Base-by-base conservation (phyloP, 2,888 invertebrate species). In the Tiliacea aurago region DNA sequence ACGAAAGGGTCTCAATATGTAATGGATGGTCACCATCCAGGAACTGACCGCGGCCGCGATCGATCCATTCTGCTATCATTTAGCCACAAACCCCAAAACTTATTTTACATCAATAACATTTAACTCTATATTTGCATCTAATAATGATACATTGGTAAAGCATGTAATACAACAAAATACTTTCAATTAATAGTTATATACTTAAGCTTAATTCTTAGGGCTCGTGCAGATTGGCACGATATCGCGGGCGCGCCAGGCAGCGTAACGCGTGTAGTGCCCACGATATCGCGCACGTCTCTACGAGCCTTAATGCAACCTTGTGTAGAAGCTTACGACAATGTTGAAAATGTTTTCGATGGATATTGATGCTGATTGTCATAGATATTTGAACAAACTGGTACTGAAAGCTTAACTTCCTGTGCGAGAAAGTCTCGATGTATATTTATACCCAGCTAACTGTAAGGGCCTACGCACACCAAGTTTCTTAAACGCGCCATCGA, bases 381-480 rank as follows among this genome's bases (percentile, higher is more conserved):
- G 28, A 28, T 67, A 68, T 68, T 69, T 43, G 28, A 51, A 51
- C 0, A 18, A n/a, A 33, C n/a, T 15, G n/a, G 18, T n/a, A n/a
- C 15, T 51, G 18, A n/a, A 53, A 68, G 28, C n/a, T 67, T 28
- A 28, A 28, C 28, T n/a, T 51, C n/a, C 41, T 43, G 51, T 28
- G 23, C 18, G 10, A 66, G 11, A 33, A 70, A 70, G 47, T 68
- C n/a, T 20, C n/a, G 7, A 67, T 33, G 20, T 49, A 37, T 45
- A 20, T 66, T 2, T 2, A 28, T 28, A 70, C 7, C 18, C n/a
- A 33, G 33, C 18, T n/a, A 33, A 37, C 11, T 67, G 10, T 66
- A n/a, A n/a, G n/a, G n/a, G n/a, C n/a, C n/a, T n/a, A n/a, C n/a
- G n/a, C n/a, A n/a, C n/a, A n/a, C n/a, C n/a, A n/a, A n/a, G n/a